phyloP scores from a whole-genome alignment of 2,888 invertebrate species.

The Calameuta idolon region DNA sequence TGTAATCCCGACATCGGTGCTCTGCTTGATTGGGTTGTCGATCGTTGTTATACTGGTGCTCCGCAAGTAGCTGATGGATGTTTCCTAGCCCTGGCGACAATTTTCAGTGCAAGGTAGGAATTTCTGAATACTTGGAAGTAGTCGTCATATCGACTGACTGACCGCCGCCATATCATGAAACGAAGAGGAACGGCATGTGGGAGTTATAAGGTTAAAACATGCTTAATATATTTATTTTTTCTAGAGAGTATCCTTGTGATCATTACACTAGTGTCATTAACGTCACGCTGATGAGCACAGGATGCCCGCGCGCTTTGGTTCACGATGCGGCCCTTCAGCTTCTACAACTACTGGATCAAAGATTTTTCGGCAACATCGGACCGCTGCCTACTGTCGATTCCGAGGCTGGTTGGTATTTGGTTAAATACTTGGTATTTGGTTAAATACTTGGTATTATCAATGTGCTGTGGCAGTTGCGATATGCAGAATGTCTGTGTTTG shows the following conservation, averaged over 20 bases:
- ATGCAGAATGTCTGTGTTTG: constrained; percentile 37
- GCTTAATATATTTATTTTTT: constrained; percentile 39
- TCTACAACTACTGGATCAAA: constrained; percentile 91
- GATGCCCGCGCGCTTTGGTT: constrained; percentile 91
- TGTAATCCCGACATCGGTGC: constrained; percentile 94
- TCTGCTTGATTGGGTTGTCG: constrained; percentile 97
- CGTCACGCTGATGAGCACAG: constrained; percentile 95
- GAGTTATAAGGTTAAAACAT: not conserved
- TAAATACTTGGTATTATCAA: too few species aligned
- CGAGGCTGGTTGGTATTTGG: constrained; percentile 72
- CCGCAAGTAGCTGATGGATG: constrained; percentile 95
- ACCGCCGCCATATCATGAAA: not conserved
- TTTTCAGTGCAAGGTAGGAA: constrained; percentile 91
- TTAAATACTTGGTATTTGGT: not conserved
- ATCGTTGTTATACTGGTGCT: constrained; percentile 94
- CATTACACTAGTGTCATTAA: constrained; percentile 98
- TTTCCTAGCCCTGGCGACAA: constrained; percentile 94
- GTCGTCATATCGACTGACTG: too few species aligned
- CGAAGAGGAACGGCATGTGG: not conserved
- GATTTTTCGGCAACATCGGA: constrained; percentile 90
- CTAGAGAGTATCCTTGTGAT: constrained; percentile 95
- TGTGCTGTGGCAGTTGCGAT: too few species aligned
- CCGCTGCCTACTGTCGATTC: constrained; percentile 79
- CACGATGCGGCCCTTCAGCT: constrained; percentile 95
- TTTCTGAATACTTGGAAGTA: constrained; percentile 28